Evolutionary conservation across 2,113 vertebrate genomes (phyloP), one percentile per base, ranked within the genome.

Genomic region (Gallinago paraguaiae): DNA sequence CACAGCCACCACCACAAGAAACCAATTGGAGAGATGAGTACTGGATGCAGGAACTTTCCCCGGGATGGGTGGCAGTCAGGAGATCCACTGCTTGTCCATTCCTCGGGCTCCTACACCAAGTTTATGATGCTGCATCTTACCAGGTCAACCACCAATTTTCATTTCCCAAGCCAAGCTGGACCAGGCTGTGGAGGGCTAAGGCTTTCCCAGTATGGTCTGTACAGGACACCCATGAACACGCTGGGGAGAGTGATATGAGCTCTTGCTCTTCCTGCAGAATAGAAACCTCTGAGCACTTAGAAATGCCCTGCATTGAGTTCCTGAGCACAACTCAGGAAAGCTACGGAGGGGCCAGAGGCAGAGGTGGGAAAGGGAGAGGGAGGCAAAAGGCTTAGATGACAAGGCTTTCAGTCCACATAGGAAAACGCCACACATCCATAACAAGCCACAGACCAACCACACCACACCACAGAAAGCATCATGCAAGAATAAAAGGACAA

Each of bases 221-320:
- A 25, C 5, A 53, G 20, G 10, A 35, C 41, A 33, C 7, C 37
- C 27, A 12, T 46, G 33, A 45, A 31, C 10, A 25, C 18, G 25
- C 7, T 69, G 31, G 22, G 18, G 33, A 72, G 11, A 7, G 14
- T 13, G 30, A n/a, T 11, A 23, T 0, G 0, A 82, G 25, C 17
- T 80, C 35, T 69, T 72, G 16, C 14, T 83, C 59, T 77, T 28
- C 1, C 0, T 39, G 46, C 7, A 27, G 46, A 93, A 3, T 13
- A 53, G 37, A 46, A 31, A 45, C 17, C 6, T 48, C 54, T 22
- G 37, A 70, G 27, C 14, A 28, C 17, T 35, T 39, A 22, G 39
- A 68, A 79, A 71, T 35, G 17, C 23, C 24, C 13, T 2, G 1
- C 46, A 15, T 12, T 10, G n/a, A 48, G 33, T 6, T 75, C 61